phyloP scores from a whole-genome alignment of 2,797 vertebrate genomes.

The Mallotus villosus region DNA sequence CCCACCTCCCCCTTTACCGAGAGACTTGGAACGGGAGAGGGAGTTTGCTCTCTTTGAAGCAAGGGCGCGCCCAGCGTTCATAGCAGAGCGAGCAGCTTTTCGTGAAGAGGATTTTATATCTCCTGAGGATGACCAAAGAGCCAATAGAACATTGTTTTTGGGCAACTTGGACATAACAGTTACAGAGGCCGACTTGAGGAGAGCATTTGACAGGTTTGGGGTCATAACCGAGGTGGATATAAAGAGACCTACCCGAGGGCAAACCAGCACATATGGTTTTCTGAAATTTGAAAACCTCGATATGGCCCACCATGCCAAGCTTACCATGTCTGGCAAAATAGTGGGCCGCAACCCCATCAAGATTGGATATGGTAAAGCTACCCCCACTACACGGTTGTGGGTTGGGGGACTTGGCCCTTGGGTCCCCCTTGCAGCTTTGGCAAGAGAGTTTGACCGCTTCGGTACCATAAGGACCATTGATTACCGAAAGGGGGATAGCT shows the following conservation, averaged over 20 bases:
- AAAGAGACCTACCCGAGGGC: constrained; percentile 87
- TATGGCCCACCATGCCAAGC: constrained; percentile 96
- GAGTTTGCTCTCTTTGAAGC: constrained; percentile 90
- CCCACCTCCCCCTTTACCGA: constrained; percentile 86
- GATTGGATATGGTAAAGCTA: constrained; percentile 98
- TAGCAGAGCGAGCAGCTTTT: constrained; percentile 85
- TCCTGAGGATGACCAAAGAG: constrained; percentile 95
- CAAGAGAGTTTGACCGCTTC: constrained; percentile 97
- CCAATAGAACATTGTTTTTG: constrained; percentile 95
- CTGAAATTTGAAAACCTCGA: constrained; percentile 98
- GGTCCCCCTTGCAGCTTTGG: constrained; percentile 92
- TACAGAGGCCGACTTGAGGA: constrained; percentile 88
- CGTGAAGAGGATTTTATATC: constrained; percentile 94
- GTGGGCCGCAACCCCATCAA: constrained; percentile 94
- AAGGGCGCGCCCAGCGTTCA: constrained; percentile 85
- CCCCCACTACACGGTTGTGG: constrained; percentile 94
- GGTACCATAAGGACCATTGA: constrained; percentile 97
- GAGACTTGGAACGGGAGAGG: constrained; percentile 92
- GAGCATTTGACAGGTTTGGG: constrained; percentile 94
- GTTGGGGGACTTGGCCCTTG: constrained; percentile 95
- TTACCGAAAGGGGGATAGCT: constrained; percentile 96
- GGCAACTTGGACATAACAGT: constrained; percentile 95
- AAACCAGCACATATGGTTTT: constrained; percentile 95
- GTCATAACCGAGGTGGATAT: constrained; percentile 98
- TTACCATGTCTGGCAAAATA: constrained; percentile 97